phyloP scores from a whole-genome alignment of 2,888 invertebrate genomes.

The Gasteruption jaculator region DNA sequence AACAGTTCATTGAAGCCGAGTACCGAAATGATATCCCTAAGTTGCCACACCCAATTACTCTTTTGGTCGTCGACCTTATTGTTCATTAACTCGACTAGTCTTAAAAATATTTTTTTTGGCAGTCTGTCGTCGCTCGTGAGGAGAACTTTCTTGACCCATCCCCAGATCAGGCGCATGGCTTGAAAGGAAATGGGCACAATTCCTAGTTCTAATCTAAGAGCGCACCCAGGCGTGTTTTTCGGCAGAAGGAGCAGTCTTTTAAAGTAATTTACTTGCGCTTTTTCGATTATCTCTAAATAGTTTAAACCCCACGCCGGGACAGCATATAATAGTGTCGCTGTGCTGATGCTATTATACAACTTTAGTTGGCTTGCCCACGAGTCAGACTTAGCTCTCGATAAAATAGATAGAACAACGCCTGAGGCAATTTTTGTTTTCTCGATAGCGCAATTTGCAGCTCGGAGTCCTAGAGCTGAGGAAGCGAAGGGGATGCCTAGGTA shows the following conservation, averaged over 20 bases:
- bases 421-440: slow-evolving; percentile 8
- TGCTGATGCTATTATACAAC: slow-evolving; percentile 5
- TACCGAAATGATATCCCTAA: neutral
- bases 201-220: slow-evolving; percentile 2
- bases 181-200: neutral
- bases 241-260: slow-evolving; percentile 3
- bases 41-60: slow-evolving; percentile 10
- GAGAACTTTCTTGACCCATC: neutral
- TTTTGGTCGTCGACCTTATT: neutral
- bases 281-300: neutral
- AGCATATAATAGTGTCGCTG: neutral
- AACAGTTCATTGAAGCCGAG: slow-evolving; percentile 5
- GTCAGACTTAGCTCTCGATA: neutral
- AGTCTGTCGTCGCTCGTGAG: slow-evolving; percentile 1
- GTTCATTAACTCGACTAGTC: slow-evolving; percentile 5
- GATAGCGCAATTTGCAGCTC: slow-evolving; percentile 2
- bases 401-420: neutral
- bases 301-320: neutral
- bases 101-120: slow-evolving; percentile 1
- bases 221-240: neutral
- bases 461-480: neutral
- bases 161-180: neutral
- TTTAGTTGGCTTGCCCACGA: neutral
- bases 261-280: neutral
- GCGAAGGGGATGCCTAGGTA: slow-evolving; percentile 10